Evolutionary conservation across 2,113 vertebrate species (phyloP).

Genomic region (Pandion haliaetus): DNA sequence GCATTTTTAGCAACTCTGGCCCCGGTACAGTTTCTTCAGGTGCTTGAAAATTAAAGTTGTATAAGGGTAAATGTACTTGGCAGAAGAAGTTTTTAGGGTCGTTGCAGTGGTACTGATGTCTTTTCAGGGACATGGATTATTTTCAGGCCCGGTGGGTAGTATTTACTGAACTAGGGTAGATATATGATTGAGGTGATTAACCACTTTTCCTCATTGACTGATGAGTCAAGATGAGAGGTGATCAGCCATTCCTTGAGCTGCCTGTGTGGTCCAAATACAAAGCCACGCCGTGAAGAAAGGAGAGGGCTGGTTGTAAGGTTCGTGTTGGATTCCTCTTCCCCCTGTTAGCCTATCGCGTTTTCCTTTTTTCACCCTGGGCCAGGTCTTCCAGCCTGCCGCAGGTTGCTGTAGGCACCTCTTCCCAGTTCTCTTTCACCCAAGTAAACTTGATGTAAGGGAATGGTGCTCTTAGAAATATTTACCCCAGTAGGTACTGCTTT

Average conservation of each 20-base stretch:
- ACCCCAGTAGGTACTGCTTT: background rate
- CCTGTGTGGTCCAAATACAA: background rate
- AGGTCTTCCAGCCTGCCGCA: background rate
- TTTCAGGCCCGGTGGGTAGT: background rate
- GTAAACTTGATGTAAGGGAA: background rate
- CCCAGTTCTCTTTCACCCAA: background rate
- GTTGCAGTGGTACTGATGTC: background rate
- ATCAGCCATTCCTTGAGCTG: background rate
- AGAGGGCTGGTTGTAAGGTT: background rate
- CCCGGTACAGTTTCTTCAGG: background rate
- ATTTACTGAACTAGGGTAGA: background rate
- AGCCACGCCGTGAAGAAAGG: background rate
- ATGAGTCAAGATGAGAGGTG: background rate
- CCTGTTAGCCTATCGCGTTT: accelerated
- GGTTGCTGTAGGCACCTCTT: background rate
- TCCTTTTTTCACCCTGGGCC: background rate
- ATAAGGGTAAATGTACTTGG: background rate
- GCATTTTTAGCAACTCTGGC: background rate
- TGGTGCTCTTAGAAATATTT: background rate
- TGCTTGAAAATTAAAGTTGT: background rate
- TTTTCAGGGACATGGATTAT: background rate
- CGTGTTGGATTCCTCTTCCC: background rate
- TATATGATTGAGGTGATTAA: background rate
- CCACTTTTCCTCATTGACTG: background rate
- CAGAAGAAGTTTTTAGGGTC: background rate